These are phyloP conservation scores for Malurus alboscapulatus DNA, from an alignment of 2,113 vertebrate genomes.

Conservation along the genomic window DNA sequence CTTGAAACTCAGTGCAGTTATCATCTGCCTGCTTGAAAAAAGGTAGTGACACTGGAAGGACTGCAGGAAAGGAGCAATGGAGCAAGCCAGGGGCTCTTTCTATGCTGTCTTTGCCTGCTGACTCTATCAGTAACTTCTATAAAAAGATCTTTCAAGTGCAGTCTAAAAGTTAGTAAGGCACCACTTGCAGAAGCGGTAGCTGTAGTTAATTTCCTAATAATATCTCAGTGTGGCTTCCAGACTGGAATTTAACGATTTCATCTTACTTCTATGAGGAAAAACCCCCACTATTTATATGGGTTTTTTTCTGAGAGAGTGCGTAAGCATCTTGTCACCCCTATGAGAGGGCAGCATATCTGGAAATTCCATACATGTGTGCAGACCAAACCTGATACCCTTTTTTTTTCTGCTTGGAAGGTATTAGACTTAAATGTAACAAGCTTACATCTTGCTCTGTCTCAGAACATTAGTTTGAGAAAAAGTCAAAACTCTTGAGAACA, in stretches of 20 bases:
- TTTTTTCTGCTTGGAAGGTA: not conserved
- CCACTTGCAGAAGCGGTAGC: not conserved
- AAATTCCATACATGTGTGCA: not conserved
- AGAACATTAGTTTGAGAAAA: not conserved
- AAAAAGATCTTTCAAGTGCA: not conserved
- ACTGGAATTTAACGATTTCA: not conserved
- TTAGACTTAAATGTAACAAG: not conserved
- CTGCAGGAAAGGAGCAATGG: not conserved
- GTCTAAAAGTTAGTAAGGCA: not conserved
- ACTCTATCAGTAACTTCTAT: not conserved
- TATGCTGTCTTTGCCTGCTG: not conserved
- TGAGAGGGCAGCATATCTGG: not conserved
- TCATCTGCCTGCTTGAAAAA: not conserved
- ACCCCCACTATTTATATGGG: fast-evolving
- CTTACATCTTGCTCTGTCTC: not conserved
- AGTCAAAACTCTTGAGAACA: not conserved
- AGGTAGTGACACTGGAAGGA: not conserved
- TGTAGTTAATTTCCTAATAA: not conserved
- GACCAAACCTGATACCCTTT: not conserved
- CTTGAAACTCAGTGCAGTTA: not conserved
- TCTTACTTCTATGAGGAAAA: not conserved
- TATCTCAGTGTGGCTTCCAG: not conserved
- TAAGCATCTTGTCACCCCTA: not conserved
- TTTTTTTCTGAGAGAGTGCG: not conserved
- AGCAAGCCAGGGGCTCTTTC: not conserved